Percentiles rank a stretch among this genome's conserved stretches.
Conservation (phyloP, 2,888 invertebrate genomes). For the Scaptomyza caliginosa region DNA sequence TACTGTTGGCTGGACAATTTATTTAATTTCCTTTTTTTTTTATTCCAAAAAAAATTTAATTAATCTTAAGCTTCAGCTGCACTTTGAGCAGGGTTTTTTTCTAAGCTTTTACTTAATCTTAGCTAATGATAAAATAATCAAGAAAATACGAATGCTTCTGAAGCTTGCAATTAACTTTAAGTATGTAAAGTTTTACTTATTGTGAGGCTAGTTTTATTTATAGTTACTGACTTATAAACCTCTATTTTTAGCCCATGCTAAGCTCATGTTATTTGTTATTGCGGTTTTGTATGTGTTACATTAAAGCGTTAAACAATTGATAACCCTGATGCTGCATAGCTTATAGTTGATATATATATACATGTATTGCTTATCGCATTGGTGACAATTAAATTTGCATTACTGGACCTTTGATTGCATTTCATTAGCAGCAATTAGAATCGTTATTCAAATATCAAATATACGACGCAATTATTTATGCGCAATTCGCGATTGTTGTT, state of each 20-base stretch:
- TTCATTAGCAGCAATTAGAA: slow-evolving; percentile 57
- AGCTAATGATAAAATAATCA: background rate
- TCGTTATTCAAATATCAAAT: slow-evolving; percentile 37
- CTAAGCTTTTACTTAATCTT: background rate
- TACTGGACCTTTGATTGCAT: slow-evolving; percentile 41
- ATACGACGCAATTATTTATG: slow-evolving; percentile 39
- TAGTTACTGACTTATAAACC: background rate
- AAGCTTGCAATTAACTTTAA: background rate
- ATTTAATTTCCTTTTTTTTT: slow-evolving; percentile 7
- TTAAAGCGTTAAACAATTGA: slow-evolving; percentile 12
- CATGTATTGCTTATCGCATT: slow-evolving; percentile 38
- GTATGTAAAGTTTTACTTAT: background rate
- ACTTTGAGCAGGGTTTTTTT: slow-evolving; percentile 7
- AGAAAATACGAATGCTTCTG: background rate
- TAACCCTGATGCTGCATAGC: slow-evolving; percentile 14
- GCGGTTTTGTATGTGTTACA: background rate
- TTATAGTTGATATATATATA: slow-evolving; percentile 6
- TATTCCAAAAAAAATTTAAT: slow-evolving; percentile 23
- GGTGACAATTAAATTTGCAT: slow-evolving; percentile 58
- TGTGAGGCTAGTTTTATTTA: no score
- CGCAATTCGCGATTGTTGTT: slow-evolving; percentile 32
- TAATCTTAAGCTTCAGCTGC: slow-evolving; percentile 24
- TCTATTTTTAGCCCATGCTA: slow-evolving; percentile 16
- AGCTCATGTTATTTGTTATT: background rate
- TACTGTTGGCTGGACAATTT: no score